Base-by-base conservation (phyloP, 2,888 invertebrate species). In the Bugulina stolonifera region DNA sequence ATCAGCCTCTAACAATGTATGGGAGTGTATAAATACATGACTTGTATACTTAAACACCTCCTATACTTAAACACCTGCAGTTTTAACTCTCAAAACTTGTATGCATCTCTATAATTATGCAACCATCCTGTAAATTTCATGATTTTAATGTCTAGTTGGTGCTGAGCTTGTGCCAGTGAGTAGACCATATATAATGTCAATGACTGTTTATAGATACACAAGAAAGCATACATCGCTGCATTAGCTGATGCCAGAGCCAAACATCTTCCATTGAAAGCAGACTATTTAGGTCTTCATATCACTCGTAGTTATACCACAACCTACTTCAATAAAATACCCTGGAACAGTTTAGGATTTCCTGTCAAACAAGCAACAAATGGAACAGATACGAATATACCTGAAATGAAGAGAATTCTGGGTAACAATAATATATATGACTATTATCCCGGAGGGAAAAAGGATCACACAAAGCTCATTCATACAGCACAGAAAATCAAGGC, bases 341-440 rank as follows among this genome's bases (percentile, higher is more conserved):
- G 64, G 64, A 34, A 14, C 18, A 43, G 18, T 25, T 27, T 25
- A 5, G 64, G 27, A 25, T 14, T 64, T 10, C 25, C 64, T 32
- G 32, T 10, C 64, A 29, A 29, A 14, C 10, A 27, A 32, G 2
- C 32, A 3, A 2, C 25, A 32, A 32, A 14, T 64, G n/a, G 32
- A 32, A 29, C 32, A 14, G 18, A 64, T 5, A 27, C 22, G 5
- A 64, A 64, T 14, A 32, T 27, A 29, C 27, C 64, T 29, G 64
- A 64, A 34, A 64, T 64, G 64, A 64, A 64, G 32, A 64, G 32
- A 32, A 64, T 64, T 34, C n/a, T 64, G n/a, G 64, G 64, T 32
- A 64, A 64, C 22, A 34, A 2, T 27, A 64, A 14, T 18, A 32
- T 64, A 14, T 64, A 64, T 32, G 64, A 64, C 32, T 64, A 64